Evolutionary conservation across 2,888 invertebrate genomes (phyloP).

Genomic region (Elmis aenea): DNA sequence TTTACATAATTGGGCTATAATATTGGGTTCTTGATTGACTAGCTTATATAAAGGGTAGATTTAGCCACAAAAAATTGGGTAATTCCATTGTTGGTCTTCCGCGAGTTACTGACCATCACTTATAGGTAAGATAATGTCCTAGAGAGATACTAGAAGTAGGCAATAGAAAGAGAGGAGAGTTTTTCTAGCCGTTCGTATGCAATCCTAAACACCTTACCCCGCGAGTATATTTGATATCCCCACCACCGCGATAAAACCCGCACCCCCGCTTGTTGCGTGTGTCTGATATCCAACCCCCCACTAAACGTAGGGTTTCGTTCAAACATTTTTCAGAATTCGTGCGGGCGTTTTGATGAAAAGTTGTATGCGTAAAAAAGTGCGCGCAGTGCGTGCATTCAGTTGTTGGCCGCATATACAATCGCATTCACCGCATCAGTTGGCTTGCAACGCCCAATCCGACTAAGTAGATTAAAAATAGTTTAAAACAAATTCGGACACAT

Average conservation of each 20-base stretch:
- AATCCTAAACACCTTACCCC: conserved; percentile 37
- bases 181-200: conserved; percentile 26
- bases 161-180: conserved; percentile 19
- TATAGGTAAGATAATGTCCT: conserved; percentile 12
- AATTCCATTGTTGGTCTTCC: too few species aligned
- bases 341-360: conserved; percentile 46
- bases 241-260: conserved; percentile 30
- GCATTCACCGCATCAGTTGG: conserved; percentile 9
- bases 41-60: too few species aligned
- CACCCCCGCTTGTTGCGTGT: conserved; percentile 42
- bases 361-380: conserved; percentile 31
- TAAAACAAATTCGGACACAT: too few species aligned
- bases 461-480: too few species aligned
- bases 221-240: conserved; percentile 28
- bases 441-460: conserved; percentile 15
- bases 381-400: conserved; percentile 26
- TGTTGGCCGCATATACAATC: conserved; percentile 1
- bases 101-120: conserved; percentile 10
- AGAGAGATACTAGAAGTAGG: conserved; percentile 13
- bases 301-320: conserved; percentile 39
- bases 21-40: too few species aligned
- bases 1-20: too few species aligned
- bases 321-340: conserved; percentile 46
- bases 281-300: conserved; percentile 37
- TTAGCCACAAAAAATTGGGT: too few species aligned